phyloP scores from a whole-genome alignment of 37 sponge, comb jelly and placozoan genomes.

The Sycon ciliatum region DNA sequence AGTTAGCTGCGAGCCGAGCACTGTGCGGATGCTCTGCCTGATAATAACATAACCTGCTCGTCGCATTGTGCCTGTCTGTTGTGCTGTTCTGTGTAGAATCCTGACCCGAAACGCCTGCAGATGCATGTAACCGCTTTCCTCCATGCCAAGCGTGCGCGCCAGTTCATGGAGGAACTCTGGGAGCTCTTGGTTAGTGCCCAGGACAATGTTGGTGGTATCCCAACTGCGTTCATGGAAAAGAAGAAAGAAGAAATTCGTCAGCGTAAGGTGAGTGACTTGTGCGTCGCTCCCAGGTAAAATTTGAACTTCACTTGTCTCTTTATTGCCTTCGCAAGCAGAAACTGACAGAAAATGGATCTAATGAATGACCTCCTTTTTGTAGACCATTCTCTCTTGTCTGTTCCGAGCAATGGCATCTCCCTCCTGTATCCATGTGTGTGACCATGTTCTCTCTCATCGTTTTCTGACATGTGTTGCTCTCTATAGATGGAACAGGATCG shows the following conservation, averaged over 20 bases:
- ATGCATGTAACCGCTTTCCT: conserved; percentile 86
- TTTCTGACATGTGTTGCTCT: too few species aligned
- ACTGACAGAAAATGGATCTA: too few species aligned
- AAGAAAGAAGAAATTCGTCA: conserved; percentile 86
- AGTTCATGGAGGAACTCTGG: conserved; percentile 94
- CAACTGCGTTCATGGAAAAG: conserved; percentile 68
- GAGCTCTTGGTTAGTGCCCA: conserved; percentile 77
- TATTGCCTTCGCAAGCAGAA: too few species aligned
- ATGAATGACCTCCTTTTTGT: too few species aligned
- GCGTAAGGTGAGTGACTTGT: conserved; percentile 66
- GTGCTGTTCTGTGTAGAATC: conserved; percentile 36
- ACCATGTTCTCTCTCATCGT: too few species aligned
- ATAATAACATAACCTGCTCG: background rate
- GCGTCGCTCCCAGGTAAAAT: too few species aligned
- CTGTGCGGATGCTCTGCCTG: background rate
- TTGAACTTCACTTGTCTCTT: too few species aligned
- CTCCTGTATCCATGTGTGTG: too few species aligned
- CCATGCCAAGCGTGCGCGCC: conserved; percentile 72
- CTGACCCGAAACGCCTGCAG: conserved; percentile 82
- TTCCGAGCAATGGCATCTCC: too few species aligned
- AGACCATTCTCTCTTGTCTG: too few species aligned
- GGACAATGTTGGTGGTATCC: conserved; percentile 75
- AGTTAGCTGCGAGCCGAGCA: background rate
- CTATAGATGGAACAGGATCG: too few species aligned
- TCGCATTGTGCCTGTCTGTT: background rate